These are phyloP conservation scores for Sphaeridia pumilis DNA, from an alignment of 2,888 invertebrate genomes.

Conservation along the genomic window DNA sequence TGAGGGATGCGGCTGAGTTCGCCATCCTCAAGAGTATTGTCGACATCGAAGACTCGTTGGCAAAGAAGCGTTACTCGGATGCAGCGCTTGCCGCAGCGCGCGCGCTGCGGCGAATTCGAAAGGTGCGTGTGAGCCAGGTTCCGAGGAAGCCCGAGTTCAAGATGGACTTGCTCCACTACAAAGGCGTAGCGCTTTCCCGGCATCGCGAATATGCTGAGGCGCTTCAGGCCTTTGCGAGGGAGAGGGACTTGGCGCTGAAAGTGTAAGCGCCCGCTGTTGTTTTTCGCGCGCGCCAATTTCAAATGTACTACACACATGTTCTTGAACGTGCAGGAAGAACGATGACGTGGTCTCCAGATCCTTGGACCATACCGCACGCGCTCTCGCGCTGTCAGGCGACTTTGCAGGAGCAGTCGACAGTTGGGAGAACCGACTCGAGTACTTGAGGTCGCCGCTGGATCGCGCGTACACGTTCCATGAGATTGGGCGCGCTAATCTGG, in stretches of 20 bases:
- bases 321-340: slow-evolving; percentile 4
- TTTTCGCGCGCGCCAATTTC: too few relatives aligned
- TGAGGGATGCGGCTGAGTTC: slow-evolving; percentile 11
- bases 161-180: slow-evolving; percentile 9
- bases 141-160: slow-evolving; percentile 11
- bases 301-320: not conserved
- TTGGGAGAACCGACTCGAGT: slow-evolving; percentile 3
- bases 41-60: slow-evolving; percentile 11
- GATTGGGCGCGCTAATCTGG: slow-evolving; percentile 10
- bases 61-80: slow-evolving; percentile 2
- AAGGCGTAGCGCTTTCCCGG: slow-evolving; percentile 2
- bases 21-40: slow-evolving; percentile 12
- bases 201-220: slow-evolving; percentile 2
- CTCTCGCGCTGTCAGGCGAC: not conserved
- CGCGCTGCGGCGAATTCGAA: slow-evolving; percentile 1
- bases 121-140: not conserved
- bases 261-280: too few relatives aligned
- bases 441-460: slow-evolving; percentile 6
- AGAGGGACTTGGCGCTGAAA: slow-evolving; percentile 3
- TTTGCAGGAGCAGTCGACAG: slow-evolving; percentile 3
- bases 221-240: not conserved
- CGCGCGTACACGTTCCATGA: slow-evolving; percentile 12
- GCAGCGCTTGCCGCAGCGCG: slow-evolving; percentile 8
- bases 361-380: not conserved
- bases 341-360: not conserved